phyloP scores from a whole-genome alignment of 2,113 vertebrate species.

The Urocolius indicus region DNA sequence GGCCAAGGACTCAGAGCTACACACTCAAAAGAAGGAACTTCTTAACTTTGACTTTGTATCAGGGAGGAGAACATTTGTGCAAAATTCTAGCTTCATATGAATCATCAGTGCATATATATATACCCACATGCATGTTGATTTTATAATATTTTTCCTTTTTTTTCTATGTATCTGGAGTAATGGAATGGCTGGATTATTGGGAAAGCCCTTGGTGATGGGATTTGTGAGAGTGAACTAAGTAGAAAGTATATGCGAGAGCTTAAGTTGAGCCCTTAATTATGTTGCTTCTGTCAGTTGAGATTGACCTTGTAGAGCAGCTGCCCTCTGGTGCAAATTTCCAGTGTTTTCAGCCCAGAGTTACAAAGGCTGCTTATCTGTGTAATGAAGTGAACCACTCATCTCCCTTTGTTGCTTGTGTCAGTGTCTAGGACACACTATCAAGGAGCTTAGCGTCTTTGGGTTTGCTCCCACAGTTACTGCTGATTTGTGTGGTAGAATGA shows the following conservation, averaged over 20 bases:
- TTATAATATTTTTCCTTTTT: neutral
- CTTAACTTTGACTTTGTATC: accelerated
- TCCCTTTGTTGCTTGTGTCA: neutral
- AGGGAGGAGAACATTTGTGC: neutral
- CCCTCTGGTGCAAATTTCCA: neutral
- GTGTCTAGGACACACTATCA: accelerated
- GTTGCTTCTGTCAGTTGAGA: neutral
- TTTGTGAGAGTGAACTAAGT: constrained; percentile 56
- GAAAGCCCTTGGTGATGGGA: neutral
- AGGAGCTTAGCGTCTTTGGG: neutral
- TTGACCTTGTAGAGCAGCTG: neutral
- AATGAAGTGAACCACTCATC: neutral
- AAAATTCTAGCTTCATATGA: neutral
- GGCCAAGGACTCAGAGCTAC: neutral
- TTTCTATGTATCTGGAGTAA: neutral
- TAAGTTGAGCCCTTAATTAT: constrained; percentile 52
- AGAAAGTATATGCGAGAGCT: constrained; percentile 28
- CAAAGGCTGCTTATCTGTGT: neutral
- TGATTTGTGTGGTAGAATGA: neutral
- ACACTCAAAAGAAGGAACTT: neutral
- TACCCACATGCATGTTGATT: neutral
- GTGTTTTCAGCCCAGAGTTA: neutral
- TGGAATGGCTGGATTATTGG: neutral
- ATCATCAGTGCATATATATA: accelerated
- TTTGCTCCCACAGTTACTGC: neutral